Percentiles rank a stretch among this genome's conserved stretches.
Evolutionary conservation across 2,888 invertebrate species (phyloP).

Genomic region (Philonicus albiceps): DNA sequence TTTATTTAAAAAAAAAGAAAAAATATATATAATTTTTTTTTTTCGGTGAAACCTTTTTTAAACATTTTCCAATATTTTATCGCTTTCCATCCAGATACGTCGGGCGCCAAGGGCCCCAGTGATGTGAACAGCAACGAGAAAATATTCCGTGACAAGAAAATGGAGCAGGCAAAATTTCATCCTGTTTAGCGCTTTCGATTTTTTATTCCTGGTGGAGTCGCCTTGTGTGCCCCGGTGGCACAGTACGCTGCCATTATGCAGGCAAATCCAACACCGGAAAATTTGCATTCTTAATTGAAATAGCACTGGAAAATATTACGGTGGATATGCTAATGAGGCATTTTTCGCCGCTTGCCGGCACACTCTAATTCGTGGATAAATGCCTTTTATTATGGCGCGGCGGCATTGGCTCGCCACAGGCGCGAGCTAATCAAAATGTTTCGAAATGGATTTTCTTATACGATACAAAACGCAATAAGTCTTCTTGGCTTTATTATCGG

Average conservation of each 20-base stretch:
- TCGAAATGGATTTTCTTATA: neutral
- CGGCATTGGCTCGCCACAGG: neutral
- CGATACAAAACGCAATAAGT: neutral
- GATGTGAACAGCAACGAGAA: neutral
- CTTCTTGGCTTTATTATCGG: neutral
- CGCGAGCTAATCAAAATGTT: neutral
- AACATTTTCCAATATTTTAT: neutral
- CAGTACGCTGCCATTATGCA: constrained; percentile 13
- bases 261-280: constrained; percentile 25
- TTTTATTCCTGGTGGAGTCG: neutral
- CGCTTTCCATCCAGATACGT: neutral
- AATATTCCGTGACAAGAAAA: constrained; percentile 33
- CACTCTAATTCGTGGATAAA: neutral
- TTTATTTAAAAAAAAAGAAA: no score
- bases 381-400: neutral
- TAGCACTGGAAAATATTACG: constrained; percentile 30
- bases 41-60: neutral
- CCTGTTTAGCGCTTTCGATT: constrained; percentile 4
- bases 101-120: neutral
- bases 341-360: neutral
- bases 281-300: constrained; percentile 38
- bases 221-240: neutral
- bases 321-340: constrained; percentile 23
- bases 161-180: constrained; percentile 20
- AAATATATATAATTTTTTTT: neutral